phyloP scores from a whole-genome alignment of 2,797 vertebrate species.

The Buphagus erythrorhynchus region DNA sequence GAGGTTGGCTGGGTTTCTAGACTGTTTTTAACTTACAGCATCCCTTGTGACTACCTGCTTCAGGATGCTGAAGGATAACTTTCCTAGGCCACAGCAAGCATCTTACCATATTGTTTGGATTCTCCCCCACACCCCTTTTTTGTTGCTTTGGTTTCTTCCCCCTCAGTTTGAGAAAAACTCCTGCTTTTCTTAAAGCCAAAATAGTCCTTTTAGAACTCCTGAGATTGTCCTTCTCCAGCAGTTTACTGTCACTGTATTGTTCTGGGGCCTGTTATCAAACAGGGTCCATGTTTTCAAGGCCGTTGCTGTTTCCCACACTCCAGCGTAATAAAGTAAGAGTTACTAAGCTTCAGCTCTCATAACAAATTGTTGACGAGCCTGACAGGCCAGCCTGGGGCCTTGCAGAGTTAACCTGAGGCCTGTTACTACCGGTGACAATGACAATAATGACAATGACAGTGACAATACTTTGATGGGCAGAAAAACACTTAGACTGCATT shows the following conservation, averaged over 20 bases:
- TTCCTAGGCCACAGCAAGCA: not conserved
- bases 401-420: not conserved
- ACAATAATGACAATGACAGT: not conserved
- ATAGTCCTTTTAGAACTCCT: not conserved
- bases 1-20: not conserved
- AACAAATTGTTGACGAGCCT: not conserved
- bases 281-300: not conserved
- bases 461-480: not conserved
- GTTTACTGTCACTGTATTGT: not conserved
- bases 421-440: not conserved
- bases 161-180: not conserved
- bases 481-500: not conserved
- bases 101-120: not conserved
- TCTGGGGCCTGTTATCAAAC: not conserved
- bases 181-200: not conserved
- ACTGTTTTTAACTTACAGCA: not conserved
- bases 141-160: not conserved
- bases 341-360: not conserved
- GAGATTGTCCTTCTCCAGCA: not conserved
- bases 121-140: not conserved
- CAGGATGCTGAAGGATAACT: not conserved
- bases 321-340: not conserved
- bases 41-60: not conserved
- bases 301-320: not conserved
- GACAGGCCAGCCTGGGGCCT: accelerated